phyloP scores from a whole-genome alignment of 2,113 vertebrate genomes.

The Clarias gariepinus region DNA sequence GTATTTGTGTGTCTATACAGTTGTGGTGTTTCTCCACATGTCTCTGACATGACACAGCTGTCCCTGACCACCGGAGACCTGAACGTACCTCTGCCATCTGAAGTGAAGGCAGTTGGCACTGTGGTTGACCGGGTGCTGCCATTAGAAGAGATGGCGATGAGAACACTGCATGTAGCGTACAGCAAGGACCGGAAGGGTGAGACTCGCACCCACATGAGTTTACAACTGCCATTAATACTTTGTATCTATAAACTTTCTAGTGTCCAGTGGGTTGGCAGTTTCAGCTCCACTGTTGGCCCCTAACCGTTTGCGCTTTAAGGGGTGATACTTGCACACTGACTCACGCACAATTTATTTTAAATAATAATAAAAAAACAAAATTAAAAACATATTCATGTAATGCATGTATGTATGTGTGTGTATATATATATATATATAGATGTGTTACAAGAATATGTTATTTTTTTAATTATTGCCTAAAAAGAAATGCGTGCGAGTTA shows the following conservation, averaged over 20 bases:
- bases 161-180: conserved; percentile 78
- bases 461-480: too few species aligned
- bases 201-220: not conserved
- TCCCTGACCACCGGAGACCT: conserved; percentile 77
- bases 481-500: too few species aligned
- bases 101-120: conserved; percentile 88
- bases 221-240: not conserved
- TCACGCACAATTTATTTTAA: not conserved
- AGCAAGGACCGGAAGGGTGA: conserved; percentile 75
- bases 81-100: conserved; percentile 83
- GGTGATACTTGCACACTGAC: not conserved
- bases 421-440: too few species aligned
- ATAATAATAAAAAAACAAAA: not conserved
- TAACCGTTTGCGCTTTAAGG: not conserved
- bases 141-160: conserved; percentile 89
- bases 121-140: conserved; percentile 82
- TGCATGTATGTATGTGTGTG: too few species aligned
- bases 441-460: too few species aligned
- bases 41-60: conserved; percentile 74
- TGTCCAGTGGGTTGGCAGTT: not conserved
- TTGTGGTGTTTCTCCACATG: conserved; percentile 82
- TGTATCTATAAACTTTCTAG: not conserved
- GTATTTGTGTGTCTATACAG: conserved; percentile 65
- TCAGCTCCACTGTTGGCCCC: not conserved
- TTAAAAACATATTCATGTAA: too few species aligned